phyloP scores from a whole-genome alignment of 2,888 invertebrate genomes.

The Euzophera pinguis region DNA sequence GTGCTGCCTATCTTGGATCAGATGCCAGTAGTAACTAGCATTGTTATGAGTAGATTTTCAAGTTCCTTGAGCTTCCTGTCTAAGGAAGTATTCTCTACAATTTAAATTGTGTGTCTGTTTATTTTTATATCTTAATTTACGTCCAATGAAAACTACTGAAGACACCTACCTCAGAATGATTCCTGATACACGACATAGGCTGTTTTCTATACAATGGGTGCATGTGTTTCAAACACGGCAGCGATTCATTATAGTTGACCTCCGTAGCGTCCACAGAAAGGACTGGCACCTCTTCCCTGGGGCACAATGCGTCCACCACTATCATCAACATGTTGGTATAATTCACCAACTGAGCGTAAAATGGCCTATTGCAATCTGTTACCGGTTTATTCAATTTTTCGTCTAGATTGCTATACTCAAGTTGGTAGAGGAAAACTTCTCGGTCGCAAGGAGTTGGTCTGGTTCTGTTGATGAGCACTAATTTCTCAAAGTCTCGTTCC shows the following conservation, averaged over 20 bases:
- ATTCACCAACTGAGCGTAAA: constrained; percentile 86
- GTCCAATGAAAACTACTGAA: too few relatives aligned
- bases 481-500: constrained; percentile 81
- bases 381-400: constrained; percentile 70
- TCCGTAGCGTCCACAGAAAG: constrained; percentile 65
- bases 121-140: too few relatives aligned
- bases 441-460: constrained; percentile 92
- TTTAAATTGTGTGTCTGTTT: too few relatives aligned
- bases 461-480: constrained; percentile 86
- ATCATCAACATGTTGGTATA: constrained; percentile 89
- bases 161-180: constrained; percentile 84
- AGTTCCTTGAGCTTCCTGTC: too few relatives aligned
- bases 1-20: too few relatives aligned
- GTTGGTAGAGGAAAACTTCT: constrained; percentile 81
- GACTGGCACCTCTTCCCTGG: constrained; percentile 64
- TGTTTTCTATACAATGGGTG: constrained; percentile 83
- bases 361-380: constrained; percentile 78
- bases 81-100: too few relatives aligned
- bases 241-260: constrained; percentile 79
- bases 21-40: too few relatives aligned
- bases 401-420: constrained; percentile 68
- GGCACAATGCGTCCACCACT: constrained; percentile 85
- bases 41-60: too few relatives aligned
- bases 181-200: constrained; percentile 87
- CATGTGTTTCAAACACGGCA: constrained; percentile 80